Percentiles rank a stretch among this genome's conserved stretches.
Conservation (phyloP, 2,113 vertebrate genomes). For the Lates calcarifer region DNA sequence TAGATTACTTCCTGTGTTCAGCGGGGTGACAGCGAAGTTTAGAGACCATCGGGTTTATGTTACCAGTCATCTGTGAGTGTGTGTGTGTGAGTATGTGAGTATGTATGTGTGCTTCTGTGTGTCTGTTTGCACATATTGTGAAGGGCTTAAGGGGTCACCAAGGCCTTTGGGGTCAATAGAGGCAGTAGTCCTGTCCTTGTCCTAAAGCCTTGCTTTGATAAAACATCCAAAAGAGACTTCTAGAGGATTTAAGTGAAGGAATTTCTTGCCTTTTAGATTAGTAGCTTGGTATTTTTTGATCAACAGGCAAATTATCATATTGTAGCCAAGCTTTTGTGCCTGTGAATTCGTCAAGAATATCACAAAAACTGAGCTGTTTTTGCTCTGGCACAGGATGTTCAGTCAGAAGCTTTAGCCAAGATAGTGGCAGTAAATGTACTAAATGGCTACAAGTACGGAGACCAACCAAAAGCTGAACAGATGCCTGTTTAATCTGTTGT, state of each 20-base stretch:
- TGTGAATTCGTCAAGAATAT: neutral
- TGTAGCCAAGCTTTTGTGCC: neutral
- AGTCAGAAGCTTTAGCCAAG: neutral
- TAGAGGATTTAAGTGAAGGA: neutral
- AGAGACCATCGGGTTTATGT: slow-evolving; percentile 68
- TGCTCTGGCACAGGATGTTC: slow-evolving; percentile 7
- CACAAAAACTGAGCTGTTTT: neutral
- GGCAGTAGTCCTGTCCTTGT: slow-evolving; percentile 37
- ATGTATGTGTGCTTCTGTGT: slow-evolving; percentile 15
- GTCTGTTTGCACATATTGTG: slow-evolving; percentile 47
- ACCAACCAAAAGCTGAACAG: neutral
- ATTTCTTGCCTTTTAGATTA: neutral
- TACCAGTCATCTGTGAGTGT: slow-evolving; percentile 52
- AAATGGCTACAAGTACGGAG: neutral
- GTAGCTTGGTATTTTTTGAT: neutral
- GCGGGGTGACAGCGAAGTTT: slow-evolving; percentile 72
- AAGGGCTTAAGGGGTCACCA: slow-evolving; percentile 54
- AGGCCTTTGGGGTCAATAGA: slow-evolving; percentile 61
- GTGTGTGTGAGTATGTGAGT: slow-evolving; percentile 15
- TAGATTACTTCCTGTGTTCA: slow-evolving; percentile 81
- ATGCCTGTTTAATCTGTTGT: slow-evolving; percentile 4
- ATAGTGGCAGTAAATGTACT: neutral
- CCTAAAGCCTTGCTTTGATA: slow-evolving; percentile 28
- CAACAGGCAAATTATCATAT: neutral
- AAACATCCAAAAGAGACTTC: neutral